Conservation (phyloP, 2,888 invertebrate genomes). For the Phanerotoma sp. region DNA sequence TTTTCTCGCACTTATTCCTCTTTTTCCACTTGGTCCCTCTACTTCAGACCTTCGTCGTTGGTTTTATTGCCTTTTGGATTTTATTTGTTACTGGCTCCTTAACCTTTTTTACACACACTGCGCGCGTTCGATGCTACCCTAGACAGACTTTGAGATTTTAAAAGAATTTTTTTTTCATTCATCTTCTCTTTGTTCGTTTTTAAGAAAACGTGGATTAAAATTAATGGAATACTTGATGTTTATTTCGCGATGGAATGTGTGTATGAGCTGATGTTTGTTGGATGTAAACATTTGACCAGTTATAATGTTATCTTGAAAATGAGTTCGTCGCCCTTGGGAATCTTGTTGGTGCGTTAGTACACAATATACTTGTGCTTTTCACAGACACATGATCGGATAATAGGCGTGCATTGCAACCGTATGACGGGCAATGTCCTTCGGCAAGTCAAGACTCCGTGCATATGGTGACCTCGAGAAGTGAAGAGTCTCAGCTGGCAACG, state of each 20-base stretch:
- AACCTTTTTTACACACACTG: neutral
- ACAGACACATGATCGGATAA: constrained; percentile 2
- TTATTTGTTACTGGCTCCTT: constrained; percentile 16
- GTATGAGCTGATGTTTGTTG: too few relatives aligned
- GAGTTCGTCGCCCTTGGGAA: constrained; percentile 3
- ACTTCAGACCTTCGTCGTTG: constrained; percentile 21
- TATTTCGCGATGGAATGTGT: too few relatives aligned
- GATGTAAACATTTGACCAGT: constrained; percentile 2
- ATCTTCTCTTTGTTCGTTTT: too few relatives aligned
- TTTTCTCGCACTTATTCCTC: constrained; percentile 24
- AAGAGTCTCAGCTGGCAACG: constrained; percentile 1
- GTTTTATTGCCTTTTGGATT: constrained; percentile 24
- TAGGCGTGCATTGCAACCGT: constrained; percentile 5
- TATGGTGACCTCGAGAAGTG: constrained; percentile 3
- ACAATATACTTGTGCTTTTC: neutral
- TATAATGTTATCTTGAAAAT: constrained; percentile 3
- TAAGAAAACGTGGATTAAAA: neutral
- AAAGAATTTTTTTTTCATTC: too few relatives aligned
- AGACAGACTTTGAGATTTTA: too few relatives aligned
- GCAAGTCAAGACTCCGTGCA: neutral
- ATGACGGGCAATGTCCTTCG: constrained; percentile 5
- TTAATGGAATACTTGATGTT: too few relatives aligned
- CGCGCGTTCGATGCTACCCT: too few relatives aligned
- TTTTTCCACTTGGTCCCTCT: constrained; percentile 16
- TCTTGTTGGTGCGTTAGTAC: neutral